A percentile compares a stretch with the other conserved stretches of the same genome.
These are phyloP conservation scores for Aethes cnicana DNA, from an alignment of 2,888 invertebrate genomes.

Conservation along the genomic window DNA sequence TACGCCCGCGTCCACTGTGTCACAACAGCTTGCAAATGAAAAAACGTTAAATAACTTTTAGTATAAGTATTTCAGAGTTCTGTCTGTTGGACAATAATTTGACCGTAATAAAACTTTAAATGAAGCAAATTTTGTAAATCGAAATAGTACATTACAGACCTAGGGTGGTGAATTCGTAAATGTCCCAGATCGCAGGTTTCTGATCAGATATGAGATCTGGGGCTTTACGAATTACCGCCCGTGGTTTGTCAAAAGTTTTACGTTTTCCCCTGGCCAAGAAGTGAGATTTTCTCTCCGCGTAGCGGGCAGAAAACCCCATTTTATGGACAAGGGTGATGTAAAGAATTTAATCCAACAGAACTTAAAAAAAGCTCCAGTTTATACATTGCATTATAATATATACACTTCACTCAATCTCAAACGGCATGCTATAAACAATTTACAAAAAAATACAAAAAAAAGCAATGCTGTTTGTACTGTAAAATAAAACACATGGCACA, in stretches of 20 bases:
- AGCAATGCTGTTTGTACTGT: slow-evolving; percentile 41
- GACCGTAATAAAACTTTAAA: no score
- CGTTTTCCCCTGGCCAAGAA: no score
- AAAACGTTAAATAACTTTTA: slow-evolving; percentile 39
- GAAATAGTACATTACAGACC: no score
- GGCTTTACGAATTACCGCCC: no score
- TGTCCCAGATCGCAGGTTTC: no score
- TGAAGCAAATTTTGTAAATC: no score
- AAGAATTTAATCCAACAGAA: slow-evolving; percentile 24
- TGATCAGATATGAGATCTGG: no score
- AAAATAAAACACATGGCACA: slow-evolving; percentile 34
- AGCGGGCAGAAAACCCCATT: no score
- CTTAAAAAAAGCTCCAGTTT: slow-evolving; percentile 15
- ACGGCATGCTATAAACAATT: slow-evolving; percentile 36
- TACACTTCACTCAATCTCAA: slow-evolving; percentile 25
- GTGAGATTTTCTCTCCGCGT: no score
- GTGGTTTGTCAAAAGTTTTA: no score
- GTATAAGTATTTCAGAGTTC: slow-evolving; percentile 23
- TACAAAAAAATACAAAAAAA: slow-evolving; percentile 25
- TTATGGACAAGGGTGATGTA: no score
- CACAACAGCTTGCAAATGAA: slow-evolving; percentile 76
- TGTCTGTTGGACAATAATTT: background rate
- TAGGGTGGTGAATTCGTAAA: no score
- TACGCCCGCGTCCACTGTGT: slow-evolving; percentile 59
- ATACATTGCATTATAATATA: slow-evolving; percentile 6